Evolutionary conservation across 2,888 invertebrate genomes (phyloP), one percentile per base, ranked within the genome.

Genomic region (Abscondita cerata): DNA sequence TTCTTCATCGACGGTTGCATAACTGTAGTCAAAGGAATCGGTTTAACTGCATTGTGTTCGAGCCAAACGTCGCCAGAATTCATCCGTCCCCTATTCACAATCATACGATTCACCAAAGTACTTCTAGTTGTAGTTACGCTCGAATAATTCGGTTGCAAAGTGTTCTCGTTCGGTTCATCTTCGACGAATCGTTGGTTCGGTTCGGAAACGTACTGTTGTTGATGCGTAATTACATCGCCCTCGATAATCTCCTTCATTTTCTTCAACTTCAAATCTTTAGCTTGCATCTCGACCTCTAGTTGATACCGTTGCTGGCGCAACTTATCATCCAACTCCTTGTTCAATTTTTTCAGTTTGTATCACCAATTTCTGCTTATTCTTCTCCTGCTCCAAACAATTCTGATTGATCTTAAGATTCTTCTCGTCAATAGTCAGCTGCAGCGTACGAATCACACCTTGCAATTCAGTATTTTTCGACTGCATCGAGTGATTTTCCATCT

Each of bases 1-100:
- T 91, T 88, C 61, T 88, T 86, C 73, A 96, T 88, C 51, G 87
- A 84, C 0, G 98, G 96, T 76, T 96, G 96, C 77, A 95, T 82
- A 1, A 97, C 90, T 0, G 96, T 97, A n/a, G 92, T 93, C 68
- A 93, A 83, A 0, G 94, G 92, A 0, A 94, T 89, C 0, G 92
- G 83, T 73, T 89, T 87, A 12, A 87, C 86, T 0, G 96, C 91
- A 19, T 92, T 88, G 72, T 98, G 98, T 76, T 96, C 96, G 0
- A 98, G 82, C 96, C 96, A 97, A 58, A 83, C 82, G 48, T 84
- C 83, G 41, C 90, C 91, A 0, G 89, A 90, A 4, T 25, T 25
- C 0, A 96, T 96, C 51, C 91, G 85, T 0, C 96, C 95, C 18
- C 96, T 84, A 12, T 16, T 44, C n/a, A 44, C 1, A 5, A n/a